Evolutionary conservation across 1,140 invertebrate species (phyloP).

Genomic region (Neodiprion lecontei): DNA sequence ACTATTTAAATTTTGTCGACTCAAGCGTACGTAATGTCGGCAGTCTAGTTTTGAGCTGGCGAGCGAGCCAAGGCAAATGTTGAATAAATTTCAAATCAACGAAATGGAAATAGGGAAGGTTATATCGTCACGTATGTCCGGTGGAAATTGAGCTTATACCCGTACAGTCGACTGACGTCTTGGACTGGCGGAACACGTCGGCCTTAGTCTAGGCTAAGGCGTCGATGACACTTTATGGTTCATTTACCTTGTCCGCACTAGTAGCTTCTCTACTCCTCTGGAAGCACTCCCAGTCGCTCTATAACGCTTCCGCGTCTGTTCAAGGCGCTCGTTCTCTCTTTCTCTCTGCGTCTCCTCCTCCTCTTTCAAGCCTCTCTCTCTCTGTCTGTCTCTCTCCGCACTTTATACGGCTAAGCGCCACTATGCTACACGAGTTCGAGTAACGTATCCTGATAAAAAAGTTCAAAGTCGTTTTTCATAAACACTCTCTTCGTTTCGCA

Average conservation of each 20-base stretch:
- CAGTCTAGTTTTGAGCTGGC: too few species aligned
- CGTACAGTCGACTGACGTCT: not conserved
- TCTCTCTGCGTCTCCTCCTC: constrained; percentile 20
- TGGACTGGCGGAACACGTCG: not conserved
- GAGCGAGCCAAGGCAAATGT: too few species aligned
- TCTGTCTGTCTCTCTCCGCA: constrained; percentile 1
- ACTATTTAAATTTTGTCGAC: too few species aligned
- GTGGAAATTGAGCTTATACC: not conserved
- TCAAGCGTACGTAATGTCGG: too few species aligned
- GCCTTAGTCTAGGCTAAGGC: not conserved
- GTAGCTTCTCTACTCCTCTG: constrained; percentile 6
- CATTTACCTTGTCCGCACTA: constrained; percentile 28
- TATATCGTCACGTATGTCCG: not conserved
- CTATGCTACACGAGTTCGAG: not conserved
- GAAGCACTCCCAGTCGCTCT: constrained; percentile 24
- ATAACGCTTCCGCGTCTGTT: constrained; percentile 1
- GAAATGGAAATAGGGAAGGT: too few species aligned
- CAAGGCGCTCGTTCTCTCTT: not conserved
- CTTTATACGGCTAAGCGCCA: not conserved
- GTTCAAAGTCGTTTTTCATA: not conserved
- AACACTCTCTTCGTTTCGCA: too few species aligned
- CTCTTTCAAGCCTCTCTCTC: constrained; percentile 21
- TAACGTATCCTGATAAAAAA: not conserved
- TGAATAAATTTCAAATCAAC: too few species aligned
- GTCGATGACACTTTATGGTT: constrained; percentile 33